Conservation (phyloP, 2,888 invertebrate genomes). For the Parnassius apollo region DNA sequence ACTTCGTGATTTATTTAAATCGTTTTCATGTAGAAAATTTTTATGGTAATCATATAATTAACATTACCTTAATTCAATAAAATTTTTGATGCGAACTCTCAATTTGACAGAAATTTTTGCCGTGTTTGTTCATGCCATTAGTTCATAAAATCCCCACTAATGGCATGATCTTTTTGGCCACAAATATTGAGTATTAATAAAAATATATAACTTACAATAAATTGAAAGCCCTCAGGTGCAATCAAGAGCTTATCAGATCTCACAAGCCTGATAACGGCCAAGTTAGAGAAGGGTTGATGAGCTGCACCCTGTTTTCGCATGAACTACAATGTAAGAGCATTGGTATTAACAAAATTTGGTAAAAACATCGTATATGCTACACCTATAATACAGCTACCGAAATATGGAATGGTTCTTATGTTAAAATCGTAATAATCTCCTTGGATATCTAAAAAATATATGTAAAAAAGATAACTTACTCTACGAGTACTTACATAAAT, state of each 20-base stretch:
- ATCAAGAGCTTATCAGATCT: background rate
- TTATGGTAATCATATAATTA: too few species aligned
- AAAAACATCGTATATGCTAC: slow-evolving; percentile 67
- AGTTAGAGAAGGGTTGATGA: slow-evolving; percentile 21
- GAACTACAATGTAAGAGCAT: slow-evolving; percentile 69
- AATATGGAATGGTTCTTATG: slow-evolving; percentile 59
- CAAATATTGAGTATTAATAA: slow-evolving; percentile 45
- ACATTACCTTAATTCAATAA: background rate
- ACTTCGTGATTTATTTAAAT: too few species aligned
- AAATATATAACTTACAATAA: slow-evolving; percentile 28
- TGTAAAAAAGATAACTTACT: slow-evolving; percentile 40
- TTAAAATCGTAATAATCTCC: slow-evolving; percentile 64
- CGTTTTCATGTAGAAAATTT: too few species aligned
- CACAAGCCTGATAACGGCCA: background rate
- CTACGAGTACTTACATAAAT: slow-evolving; percentile 41
- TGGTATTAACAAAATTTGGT: slow-evolving; percentile 79
- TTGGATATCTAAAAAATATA: slow-evolving; percentile 41
- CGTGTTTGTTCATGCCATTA: slow-evolving; percentile 17
- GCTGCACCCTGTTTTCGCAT: slow-evolving; percentile 46
- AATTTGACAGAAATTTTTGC: slow-evolving; percentile 4
- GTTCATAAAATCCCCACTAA: slow-evolving; percentile 26
- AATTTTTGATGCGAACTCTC: background rate
- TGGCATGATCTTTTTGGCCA: slow-evolving; percentile 38
- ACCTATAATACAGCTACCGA: slow-evolving; percentile 68
- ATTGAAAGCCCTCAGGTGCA: slow-evolving; percentile 13